These are phyloP conservation scores for Capreolus pygargus DNA, from an alignment of 2,113 vertebrate genomes.

Conservation along the genomic window DNA sequence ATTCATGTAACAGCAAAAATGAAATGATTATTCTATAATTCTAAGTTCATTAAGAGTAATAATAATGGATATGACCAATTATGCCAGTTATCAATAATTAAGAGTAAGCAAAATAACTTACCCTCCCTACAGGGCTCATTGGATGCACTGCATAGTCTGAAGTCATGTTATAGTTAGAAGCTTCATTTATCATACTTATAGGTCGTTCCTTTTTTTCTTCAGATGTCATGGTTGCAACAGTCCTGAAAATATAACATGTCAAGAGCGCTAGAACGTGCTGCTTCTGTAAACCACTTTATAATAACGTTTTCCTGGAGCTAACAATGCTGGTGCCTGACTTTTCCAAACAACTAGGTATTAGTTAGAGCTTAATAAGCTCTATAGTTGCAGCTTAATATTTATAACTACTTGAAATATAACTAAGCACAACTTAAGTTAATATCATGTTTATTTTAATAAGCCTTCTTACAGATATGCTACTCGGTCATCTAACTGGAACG, in stretches of 20 bases:
- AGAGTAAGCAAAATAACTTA: conserved; percentile 78
- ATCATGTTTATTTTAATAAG: neutral
- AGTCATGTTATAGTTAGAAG: conserved; percentile 89
- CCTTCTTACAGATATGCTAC: neutral
- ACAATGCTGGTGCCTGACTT: conserved; percentile 47
- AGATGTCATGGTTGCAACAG: conserved; percentile 87
- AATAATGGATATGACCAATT: neutral
- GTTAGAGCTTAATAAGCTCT: neutral
- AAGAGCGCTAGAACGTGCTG: conserved; percentile 63
- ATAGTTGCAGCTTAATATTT: neutral
- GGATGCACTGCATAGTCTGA: conserved; percentile 88
- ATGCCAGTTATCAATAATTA: neutral
- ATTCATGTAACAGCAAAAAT: conserved; percentile 14
- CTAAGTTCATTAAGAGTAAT: neutral
- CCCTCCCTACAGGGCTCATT: conserved; percentile 90
- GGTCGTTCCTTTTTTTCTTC: conserved; percentile 94
- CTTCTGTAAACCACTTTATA: conserved; percentile 30
- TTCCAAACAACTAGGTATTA: neutral
- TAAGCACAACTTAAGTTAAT: neutral
- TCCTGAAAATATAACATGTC: conserved; percentile 82
- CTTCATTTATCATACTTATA: conserved; percentile 91
- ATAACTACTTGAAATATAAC: neutral
- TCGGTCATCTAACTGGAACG: neutral
- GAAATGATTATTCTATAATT: neutral
- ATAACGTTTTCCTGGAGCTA: conserved; percentile 21